Evolutionary conservation across 1,140 invertebrate genomes (phyloP), one percentile per base, ranked within the genome.

Genomic region (Trichonephila clavata): DNA sequence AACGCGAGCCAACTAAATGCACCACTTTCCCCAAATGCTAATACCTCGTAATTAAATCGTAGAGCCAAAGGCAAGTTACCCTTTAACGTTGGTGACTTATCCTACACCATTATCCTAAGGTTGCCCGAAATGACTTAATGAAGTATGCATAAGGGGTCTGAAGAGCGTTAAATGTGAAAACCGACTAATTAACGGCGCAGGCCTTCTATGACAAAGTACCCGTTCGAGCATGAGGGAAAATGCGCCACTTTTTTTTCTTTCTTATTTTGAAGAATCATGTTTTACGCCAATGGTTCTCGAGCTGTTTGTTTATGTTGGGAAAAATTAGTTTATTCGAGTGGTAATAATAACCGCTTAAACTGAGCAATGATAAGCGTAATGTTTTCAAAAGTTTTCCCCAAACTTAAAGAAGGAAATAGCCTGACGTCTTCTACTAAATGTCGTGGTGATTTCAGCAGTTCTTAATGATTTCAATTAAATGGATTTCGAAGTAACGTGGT

Each of bases 151-250:
- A 86, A 86, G 60, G 21, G 60, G 50, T 16, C 60, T 39, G 57
- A 86, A 86, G n/a, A 86, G 84, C 84, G 84, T 86, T 86, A 86
- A 86, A 63, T 86, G 84, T 27, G 84, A 86, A 86, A 86, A 86
- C 84, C 59, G 27, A 63, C 84, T 86, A 86, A 86, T 86, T 86
- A 86, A 63, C 60, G 84, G 60, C 27, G n/a, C 57, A 10, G 84
- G 32, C 21, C 24, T 84, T 57, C 81, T 84, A 84, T 84, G 81
- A 84, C 81, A 84, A 84, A 84, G n/a, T 57, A 27, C 43, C 27
- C 81, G 81, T 1, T 59, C n/a, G 43, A 84, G 81, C 81, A 84
- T 50, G 24, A 21, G 43, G 13, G 81, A n/a, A 59, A 84, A 84
- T 84, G 43, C 81, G 21, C 18, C 81, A n/a, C 57, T 83, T 83